These are phyloP conservation scores for Harpagus bidentatus DNA, from an alignment of 2,113 vertebrate genomes.

Conservation along the genomic window DNA sequence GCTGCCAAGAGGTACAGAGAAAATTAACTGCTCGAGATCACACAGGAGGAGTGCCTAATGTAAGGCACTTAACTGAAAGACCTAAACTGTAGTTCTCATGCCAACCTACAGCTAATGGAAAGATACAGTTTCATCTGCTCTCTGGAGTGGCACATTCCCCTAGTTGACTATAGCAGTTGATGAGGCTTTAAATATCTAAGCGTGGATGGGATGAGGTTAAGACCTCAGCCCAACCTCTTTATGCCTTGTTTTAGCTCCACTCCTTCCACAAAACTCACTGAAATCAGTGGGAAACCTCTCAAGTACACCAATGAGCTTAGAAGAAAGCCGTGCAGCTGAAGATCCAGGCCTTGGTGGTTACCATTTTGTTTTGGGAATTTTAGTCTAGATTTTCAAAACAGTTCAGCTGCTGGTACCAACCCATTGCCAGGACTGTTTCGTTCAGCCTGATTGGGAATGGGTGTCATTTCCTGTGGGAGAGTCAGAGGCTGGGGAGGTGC, in stretches of 20 bases:
- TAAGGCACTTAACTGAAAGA: neutral
- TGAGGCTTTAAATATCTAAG: neutral
- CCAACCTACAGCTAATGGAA: neutral
- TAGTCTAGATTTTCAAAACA: neutral
- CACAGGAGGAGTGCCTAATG: neutral
- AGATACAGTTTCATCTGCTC: neutral
- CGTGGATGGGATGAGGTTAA: neutral
- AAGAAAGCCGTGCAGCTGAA: neutral
- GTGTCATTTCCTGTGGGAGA: neutral
- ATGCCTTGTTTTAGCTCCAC: neutral
- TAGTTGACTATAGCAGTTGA: neutral
- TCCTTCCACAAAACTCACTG: neutral
- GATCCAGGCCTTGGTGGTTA: neutral
- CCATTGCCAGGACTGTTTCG: neutral
- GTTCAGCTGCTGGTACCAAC: neutral
- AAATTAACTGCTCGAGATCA: neutral
- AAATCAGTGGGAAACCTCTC: neutral
- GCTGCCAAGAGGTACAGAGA: neutral
- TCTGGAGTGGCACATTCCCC: neutral
- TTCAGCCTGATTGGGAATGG: neutral
- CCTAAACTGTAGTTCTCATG: neutral
- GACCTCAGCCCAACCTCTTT: neutral
- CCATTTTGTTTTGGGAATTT: neutral
- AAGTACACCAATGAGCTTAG: neutral
- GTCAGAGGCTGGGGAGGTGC: neutral